A percentile compares a stretch with the other conserved stretches of the same genome.
These are phyloP conservation scores for Odontocerum albicorne DNA, from an alignment of 2,888 invertebrate species.

Conservation along the genomic window DNA sequence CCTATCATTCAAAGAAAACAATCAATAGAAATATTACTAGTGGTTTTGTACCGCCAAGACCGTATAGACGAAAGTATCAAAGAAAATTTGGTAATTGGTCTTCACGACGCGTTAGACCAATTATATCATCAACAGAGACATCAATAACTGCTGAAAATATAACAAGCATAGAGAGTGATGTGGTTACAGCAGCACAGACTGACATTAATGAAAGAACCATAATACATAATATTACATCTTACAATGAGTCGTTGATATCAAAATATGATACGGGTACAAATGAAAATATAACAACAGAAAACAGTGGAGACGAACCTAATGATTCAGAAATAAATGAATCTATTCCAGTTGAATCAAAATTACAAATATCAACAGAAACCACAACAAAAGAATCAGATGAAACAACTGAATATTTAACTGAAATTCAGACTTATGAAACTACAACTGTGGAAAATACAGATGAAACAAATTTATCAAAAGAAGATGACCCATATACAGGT, in stretches of 20 bases:
- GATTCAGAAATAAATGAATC: slow-evolving; percentile 16
- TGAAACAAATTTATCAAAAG: neutral
- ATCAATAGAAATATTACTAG: neutral
- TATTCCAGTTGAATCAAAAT: neutral
- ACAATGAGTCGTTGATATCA: neutral
- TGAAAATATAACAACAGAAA: slow-evolving; percentile 1
- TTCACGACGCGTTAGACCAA: slow-evolving; percentile 3
- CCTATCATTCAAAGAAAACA: neutral
- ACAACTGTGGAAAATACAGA: neutral
- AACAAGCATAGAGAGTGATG: too few species aligned
- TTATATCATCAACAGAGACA: slow-evolving; percentile 19
- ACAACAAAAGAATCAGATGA: neutral
- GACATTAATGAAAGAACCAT: too few species aligned
- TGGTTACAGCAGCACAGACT: too few species aligned
- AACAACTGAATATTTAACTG: slow-evolving; percentile 1
- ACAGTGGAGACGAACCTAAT: neutral
- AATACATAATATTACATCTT: slow-evolving; percentile 2
- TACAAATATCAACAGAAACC: neutral
- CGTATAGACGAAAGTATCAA: slow-evolving; percentile 23
- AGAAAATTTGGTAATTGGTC: slow-evolving; percentile 38
- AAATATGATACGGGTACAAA: neutral
- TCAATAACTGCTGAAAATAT: neutral
- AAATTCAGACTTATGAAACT: neutral
- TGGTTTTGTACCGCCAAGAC: neutral
- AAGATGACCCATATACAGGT: neutral